Percentiles rank a stretch among this genome's conserved stretches.
Evolutionary conservation across 2,113 vertebrate genomes (phyloP).

Genomic region (Lepisosteus osseus): DNA sequence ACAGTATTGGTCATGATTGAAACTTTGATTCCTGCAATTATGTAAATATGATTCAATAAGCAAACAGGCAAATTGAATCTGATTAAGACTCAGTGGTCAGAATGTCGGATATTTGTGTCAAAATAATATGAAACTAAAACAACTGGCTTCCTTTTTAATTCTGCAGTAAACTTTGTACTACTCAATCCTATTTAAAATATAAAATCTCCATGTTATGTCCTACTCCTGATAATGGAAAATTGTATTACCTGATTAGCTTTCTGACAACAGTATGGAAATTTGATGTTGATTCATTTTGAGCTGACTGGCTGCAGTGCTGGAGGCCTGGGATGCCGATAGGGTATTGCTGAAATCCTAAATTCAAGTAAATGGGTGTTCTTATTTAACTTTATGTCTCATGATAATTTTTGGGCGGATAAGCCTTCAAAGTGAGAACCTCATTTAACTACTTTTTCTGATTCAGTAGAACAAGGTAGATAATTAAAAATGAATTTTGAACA

Average conservation of each 20-base stretch:
- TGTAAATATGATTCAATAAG: constrained; percentile 48
- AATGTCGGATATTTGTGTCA: constrained; percentile 41
- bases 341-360: too few species aligned
- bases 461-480: too few species aligned
- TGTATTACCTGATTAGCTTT: constrained; percentile 20
- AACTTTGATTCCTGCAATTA: constrained; percentile 48
- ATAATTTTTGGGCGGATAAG: too few species aligned
- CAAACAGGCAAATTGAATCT: constrained; percentile 40
- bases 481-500: too few species aligned
- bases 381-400: too few species aligned
- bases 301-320: too few species aligned
- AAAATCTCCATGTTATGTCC: not conserved
- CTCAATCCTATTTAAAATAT: constrained; percentile 4
- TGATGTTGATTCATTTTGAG: not conserved
- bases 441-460: too few species aligned
- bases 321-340: too few species aligned
- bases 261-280: constrained; percentile 2
- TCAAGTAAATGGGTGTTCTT: too few species aligned
- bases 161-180: constrained; percentile 19
- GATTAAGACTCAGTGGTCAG: constrained; percentile 40
- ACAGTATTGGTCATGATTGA: constrained; percentile 33
- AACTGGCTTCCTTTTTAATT: constrained; percentile 21
- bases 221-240: constrained; percentile 11
- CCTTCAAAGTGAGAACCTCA: too few species aligned
- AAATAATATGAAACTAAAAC: constrained; percentile 35